Evolutionary conservation across 2,797 vertebrate genomes (phyloP), one percentile per base, ranked within the genome.

Genomic region (Sebastes cheni): DNA sequence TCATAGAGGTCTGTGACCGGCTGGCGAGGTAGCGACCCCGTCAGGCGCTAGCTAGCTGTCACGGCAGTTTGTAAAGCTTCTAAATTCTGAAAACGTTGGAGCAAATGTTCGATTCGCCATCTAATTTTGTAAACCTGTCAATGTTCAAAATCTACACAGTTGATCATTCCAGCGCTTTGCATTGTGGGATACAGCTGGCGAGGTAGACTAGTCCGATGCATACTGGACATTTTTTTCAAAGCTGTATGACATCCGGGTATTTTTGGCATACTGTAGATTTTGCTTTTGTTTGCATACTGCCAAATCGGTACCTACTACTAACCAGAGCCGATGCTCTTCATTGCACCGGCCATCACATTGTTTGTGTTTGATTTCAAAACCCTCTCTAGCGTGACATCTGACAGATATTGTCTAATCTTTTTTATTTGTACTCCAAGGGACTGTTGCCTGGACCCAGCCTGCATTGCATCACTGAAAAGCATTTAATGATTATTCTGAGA

Each of bases 391-490:
- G 0, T 56, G 2, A 2, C n/a, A 32, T 68, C 46, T 71, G 66
- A 75, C 67, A 77, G 66, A 70, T 75, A 77, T 29, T 64, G 71
- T 74, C 79, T 22, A 58, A 56, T 50, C 18, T 22, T 84, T 76
- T 71, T 77, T 77, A 46, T 87, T 88, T 81, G 66, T 64, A 67
- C 80, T 80, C 42, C 8, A 27, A 66, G 68, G 58, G 70, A 59
- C 56, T 14, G 58, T 90, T 92, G 76, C 84, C 64, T 76, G 72
- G 65, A 14, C 75, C 55, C 54, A 83, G 84, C 39, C 69, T 74
- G 85, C 71, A 54, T 89, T 91, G 86, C 88, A 87, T 92, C 89
- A 90, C 77, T 72, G 85, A 72, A 52, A 65, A 86, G 69, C 72
- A 67, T 84, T 89, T 78, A 84, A 82, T 88, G 87, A 86, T 86